phyloP scores from a whole-genome alignment of 2,113 vertebrate species.

The Saccopteryx leptura region DNA sequence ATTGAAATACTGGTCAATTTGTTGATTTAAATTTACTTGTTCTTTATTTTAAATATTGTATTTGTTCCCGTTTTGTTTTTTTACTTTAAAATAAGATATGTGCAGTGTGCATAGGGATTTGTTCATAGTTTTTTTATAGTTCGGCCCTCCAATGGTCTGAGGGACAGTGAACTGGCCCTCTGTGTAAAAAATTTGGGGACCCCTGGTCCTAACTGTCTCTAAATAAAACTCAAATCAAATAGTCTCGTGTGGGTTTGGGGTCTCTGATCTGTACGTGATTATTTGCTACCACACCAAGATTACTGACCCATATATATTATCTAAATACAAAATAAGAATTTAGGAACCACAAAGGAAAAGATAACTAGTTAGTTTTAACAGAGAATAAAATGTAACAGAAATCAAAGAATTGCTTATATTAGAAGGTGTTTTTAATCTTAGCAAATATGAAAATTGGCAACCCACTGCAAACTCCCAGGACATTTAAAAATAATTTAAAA shows the following conservation, averaged over 20 bases:
- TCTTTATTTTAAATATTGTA: no score
- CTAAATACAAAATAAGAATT: neutral
- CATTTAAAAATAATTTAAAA: conserved; percentile 11
- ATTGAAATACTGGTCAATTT: no score
- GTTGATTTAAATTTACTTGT: no score
- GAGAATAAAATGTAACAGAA: conserved; percentile 24
- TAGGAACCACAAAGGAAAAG: conserved; percentile 29
- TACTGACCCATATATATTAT: neutral
- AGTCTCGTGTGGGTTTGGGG: neutral
- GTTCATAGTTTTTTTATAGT: no score
- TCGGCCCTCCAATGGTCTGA: no score
- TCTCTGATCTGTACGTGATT: neutral
- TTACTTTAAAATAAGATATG: no score
- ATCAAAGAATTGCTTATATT: neutral
- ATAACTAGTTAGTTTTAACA: neutral
- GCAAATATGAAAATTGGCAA: neutral
- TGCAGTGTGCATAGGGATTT: no score
- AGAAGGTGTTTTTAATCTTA: conserved; percentile 42
- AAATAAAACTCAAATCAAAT: conserved; percentile 54
- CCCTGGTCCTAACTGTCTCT: neutral
- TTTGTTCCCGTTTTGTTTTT: no score
- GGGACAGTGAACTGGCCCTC: no score
- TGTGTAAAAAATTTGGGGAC: no score
- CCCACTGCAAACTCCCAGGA: conserved; percentile 2
- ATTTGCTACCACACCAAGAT: neutral